Percentiles rank a stretch among this genome's conserved stretches.
phyloP scores from a whole-genome alignment of 2,888 invertebrate genomes.

The Eledone cirrhosa region DNA sequence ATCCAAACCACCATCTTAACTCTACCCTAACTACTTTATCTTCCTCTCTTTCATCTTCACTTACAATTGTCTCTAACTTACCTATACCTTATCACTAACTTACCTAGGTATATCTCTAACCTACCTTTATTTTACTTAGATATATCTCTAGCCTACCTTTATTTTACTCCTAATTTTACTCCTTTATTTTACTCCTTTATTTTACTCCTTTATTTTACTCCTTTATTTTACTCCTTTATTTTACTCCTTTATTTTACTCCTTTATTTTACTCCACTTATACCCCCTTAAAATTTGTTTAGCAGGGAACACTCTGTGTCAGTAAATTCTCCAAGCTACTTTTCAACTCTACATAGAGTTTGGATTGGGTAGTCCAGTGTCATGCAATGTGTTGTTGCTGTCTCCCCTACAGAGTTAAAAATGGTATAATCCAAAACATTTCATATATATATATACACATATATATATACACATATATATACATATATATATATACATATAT shows the following conservation, averaged over 20 bases:
- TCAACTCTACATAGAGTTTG: too few species aligned
- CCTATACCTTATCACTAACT: neutral
- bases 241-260: neutral
- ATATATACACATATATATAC: neutral
- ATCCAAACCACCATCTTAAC: too few species aligned
- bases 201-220: neutral
- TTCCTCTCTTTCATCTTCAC: too few species aligned
- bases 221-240: neutral
- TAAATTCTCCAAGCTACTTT: too few species aligned
- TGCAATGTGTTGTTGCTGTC: too few species aligned
- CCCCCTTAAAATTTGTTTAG: too few species aligned
- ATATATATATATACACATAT: neutral
- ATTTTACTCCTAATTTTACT: neutral
- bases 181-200: neutral
- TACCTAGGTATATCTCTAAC: neutral
- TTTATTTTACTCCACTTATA: neutral
- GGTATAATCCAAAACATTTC: too few species aligned
- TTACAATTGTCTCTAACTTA: too few species aligned
- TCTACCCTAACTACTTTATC: too few species aligned
- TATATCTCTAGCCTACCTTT: neutral
- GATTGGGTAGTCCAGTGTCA: too few species aligned
- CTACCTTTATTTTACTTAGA: neutral
- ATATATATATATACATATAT: constrained; percentile 6
- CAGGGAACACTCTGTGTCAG: too few species aligned
- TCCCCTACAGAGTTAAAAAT: too few species aligned